Evolutionary conservation across 2,888 invertebrate species (phyloP).

Genomic region (Leptopilina myrica): DNA sequence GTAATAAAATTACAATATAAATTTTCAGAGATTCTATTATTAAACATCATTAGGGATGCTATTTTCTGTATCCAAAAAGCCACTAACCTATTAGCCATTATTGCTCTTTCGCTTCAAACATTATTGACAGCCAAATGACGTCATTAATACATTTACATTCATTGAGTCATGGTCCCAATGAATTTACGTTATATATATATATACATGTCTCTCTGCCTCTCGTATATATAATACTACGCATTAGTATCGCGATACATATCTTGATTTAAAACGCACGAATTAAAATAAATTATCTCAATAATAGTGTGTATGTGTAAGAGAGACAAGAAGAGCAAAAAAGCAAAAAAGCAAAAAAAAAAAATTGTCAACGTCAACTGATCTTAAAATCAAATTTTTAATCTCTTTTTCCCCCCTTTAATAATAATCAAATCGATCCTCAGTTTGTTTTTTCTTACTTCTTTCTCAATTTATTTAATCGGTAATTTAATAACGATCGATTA

Average conservation of each 20-base stretch:
- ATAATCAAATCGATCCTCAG: too few species aligned
- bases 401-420: too few species aligned
- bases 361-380: too few species aligned
- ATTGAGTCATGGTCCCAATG: constrained; percentile 38
- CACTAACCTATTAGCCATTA: constrained; percentile 24
- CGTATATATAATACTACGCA: neutral
- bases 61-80: constrained; percentile 5
- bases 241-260: constrained; percentile 27
- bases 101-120: constrained; percentile 15
- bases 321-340: too few species aligned
- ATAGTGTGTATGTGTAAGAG: neutral
- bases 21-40: neutral
- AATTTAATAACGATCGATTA: too few species aligned
- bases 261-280: constrained; percentile 1
- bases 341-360: too few species aligned
- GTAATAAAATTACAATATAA: neutral
- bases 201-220: neutral
- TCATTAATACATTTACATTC: constrained; percentile 30
- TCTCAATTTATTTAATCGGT: too few species aligned
- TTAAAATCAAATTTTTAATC: too few species aligned
- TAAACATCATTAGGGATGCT: neutral
- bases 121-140: constrained; percentile 36
- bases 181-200: constrained; percentile 28
- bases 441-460: too few species aligned
- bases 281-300: constrained; percentile 6